Percentiles rank a stretch among this genome's conserved stretches.
Evolutionary conservation across 2,113 vertebrate genomes (phyloP).

Genomic region (Oriolus oriolus): DNA sequence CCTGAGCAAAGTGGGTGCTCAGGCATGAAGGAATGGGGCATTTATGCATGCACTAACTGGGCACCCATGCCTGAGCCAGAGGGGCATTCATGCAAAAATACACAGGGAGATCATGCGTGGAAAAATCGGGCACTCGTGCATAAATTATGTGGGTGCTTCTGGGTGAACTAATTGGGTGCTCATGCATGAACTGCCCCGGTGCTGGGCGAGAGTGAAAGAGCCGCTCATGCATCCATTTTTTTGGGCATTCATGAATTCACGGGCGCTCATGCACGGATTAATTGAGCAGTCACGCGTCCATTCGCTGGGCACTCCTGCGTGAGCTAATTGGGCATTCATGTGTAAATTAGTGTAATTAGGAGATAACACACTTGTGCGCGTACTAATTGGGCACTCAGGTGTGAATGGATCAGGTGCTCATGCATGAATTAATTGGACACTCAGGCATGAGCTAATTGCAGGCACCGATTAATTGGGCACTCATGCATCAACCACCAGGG

Average conservation of each 20-base stretch:
- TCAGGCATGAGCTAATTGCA: too few species aligned
- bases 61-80: neutral
- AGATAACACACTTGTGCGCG: neutral
- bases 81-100: neutral
- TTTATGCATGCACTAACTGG: neutral
- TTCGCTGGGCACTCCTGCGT: neutral
- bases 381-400: neutral
- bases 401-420: neutral
- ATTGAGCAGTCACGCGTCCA: neutral
- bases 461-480: neutral
- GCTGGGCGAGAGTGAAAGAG: neutral
- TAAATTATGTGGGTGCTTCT: neutral
- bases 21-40: neutral
- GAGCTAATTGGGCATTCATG: neutral
- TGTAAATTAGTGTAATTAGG: conserved; percentile 17
- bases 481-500: neutral
- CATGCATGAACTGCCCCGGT: neutral
- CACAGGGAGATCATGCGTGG: fast-evolving
- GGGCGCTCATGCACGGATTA: neutral
- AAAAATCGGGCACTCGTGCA: neutral
- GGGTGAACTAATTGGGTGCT: neutral
- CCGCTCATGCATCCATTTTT: neutral
- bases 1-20: neutral
- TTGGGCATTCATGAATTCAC: neutral
- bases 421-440: too few species aligned